Evolutionary conservation across 1,140 invertebrate species (phyloP), one percentile per base, ranked within the genome.

Genomic region (Drosophila santomea): DNA sequence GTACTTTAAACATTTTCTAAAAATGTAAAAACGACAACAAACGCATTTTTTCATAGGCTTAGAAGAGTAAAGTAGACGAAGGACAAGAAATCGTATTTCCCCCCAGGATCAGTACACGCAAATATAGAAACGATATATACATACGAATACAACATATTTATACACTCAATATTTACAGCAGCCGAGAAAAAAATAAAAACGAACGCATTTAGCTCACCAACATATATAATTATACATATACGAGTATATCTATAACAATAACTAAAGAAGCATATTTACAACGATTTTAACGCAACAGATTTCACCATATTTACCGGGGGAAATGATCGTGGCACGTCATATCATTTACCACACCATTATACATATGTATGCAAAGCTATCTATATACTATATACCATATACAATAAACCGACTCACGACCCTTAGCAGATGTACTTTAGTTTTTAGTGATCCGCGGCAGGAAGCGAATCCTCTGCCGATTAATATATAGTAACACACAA

Each of bases 1-100:
- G 79, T 88, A 88, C 84, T 89, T 89, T 89, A 84, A 79, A 72
- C 84, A 89, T 89, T 89, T 89, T 89, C 77, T 69, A 88, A 89
- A 89, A 89, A 89, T 89, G 84, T 84, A 74, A 77, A 88, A 66
- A 36, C 56, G 68, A 58, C 51, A 78, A 68, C 57, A 77, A 48
- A 35, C 51, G 73, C 67, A 74, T 71, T 71, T 71, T 71, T 71
- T 71, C 64, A 44, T 57, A 78, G 39, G 6, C 59, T 41, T 41
- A 45, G 43, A 23, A 1, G 7, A n/a, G 38, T 43, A n/a, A 43
- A 48, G 36, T 35, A 17, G 23, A 32, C 41, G 48, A 51, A 44
- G 67, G 39, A 57, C 52, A 62, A 36, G 43, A 55, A 73, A 45
- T 36, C 47, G 45, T 50, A 74, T 59, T 63, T 68, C 54, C 61